Base-by-base conservation (phyloP, 2,797 vertebrate species). In the Echeneis naucrates region DNA sequence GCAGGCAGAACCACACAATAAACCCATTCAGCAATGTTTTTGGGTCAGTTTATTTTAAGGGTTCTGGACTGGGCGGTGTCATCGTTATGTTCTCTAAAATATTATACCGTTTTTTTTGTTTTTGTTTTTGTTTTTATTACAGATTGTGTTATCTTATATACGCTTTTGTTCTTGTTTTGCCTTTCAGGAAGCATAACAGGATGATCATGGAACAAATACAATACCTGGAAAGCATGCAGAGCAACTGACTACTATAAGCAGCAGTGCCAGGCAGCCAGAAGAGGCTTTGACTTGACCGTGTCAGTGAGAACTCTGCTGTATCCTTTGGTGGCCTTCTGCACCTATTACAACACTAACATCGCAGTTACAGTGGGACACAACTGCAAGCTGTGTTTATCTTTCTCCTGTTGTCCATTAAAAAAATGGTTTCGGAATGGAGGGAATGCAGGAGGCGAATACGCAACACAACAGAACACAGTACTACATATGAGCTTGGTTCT, bases 181-280 rank as follows among this genome's bases (percentile, higher is more conserved):
- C 61, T 16, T 59, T 47, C 72, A 87, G 88, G 67, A 83, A 82
- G 63, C 67, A 81, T 53, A 86, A 77, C 65, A 76, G 69, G 77
- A 87, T 80, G 26, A 24, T 78, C 86, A 79, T 52, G 63, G 32
- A 81, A 85, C 56, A 58, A 75, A 17, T 52, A 87, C 33, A 74
- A 44, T 55, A 90, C 59, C n/a, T 83, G 35, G 70, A 77, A 51
- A 75, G 78, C 17, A 83, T 89, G 42, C n/a, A 83, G 14, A 85
- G 23, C 57, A 67, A 84, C 55, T 37, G 68, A 62, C 54, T 90
- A 42, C 67, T 82, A 63, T 79, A 90, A 57, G 80, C n/a, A 76
- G 76, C 74, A 77, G 26, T 60, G 55, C 87, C 68, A 75, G 71
- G 77, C 44, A 4, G 40, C 51, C 17, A 10, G 42, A 64, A 27